A percentile compares a stretch with the other conserved stretches of the same genome.
phyloP scores from a whole-genome alignment of 1,140 invertebrate species.

The Ceratina japonica region DNA sequence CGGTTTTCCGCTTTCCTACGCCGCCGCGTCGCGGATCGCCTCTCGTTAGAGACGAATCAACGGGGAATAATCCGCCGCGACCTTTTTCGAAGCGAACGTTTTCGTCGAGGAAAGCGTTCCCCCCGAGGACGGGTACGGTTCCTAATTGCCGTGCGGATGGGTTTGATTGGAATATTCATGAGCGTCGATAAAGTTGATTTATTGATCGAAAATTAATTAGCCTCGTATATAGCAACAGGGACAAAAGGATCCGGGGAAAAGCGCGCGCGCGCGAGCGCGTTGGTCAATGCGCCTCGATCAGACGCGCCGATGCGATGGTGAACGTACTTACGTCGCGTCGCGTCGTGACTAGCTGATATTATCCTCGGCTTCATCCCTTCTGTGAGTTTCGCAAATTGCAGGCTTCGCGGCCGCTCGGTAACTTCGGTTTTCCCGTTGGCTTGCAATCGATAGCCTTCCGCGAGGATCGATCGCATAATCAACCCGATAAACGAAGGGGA shows the following conservation, averaged over 20 bases:
- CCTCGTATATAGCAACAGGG: background rate
- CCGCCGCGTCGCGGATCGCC: background rate
- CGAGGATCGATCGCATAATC: slow-evolving; percentile 7
- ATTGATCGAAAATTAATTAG: slow-evolving; percentile 37
- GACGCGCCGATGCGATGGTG: background rate
- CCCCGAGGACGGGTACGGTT: background rate
- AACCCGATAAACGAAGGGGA: slow-evolving; percentile 8
- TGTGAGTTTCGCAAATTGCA: slow-evolving; percentile 31
- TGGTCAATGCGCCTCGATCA: background rate
- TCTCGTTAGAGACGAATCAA: slow-evolving; percentile 14
- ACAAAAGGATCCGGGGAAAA: background rate
- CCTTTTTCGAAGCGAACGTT: background rate
- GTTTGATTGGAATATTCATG: slow-evolving; percentile 3
- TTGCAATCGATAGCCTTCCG: slow-evolving; percentile 12
- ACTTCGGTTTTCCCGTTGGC: slow-evolving; percentile 32
- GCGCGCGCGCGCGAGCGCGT: background rate
- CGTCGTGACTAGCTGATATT: background rate
- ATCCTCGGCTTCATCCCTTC: slow-evolving; percentile 27
- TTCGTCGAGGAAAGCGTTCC: background rate
- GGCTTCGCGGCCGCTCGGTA: background rate
- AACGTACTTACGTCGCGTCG: slow-evolving; percentile 4
- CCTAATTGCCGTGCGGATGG: background rate
- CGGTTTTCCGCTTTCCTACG: slow-evolving; percentile 49
- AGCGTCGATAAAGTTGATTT: slow-evolving; percentile 27
- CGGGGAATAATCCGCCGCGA: slow-evolving; percentile 25